Evolutionary conservation across 2,113 vertebrate genomes (phyloP).

Genomic region (Plotosus lineatus): DNA sequence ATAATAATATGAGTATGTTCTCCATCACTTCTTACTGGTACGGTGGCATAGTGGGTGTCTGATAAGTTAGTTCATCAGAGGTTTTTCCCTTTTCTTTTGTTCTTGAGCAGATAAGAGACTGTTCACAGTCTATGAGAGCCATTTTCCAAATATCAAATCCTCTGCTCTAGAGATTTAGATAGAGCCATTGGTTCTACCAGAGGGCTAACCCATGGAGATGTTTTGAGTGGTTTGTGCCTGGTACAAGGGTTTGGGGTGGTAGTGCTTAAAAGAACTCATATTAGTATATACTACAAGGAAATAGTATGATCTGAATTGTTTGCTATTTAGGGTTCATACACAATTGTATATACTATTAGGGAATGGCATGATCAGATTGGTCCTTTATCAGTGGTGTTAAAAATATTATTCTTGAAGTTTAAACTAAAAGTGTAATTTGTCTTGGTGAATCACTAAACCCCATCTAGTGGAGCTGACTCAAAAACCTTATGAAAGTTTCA

Average conservation of each 20-base stretch:
- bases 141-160: background rate
- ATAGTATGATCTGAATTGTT: too few relatives aligned
- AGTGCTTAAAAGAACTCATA: constrained; percentile 48
- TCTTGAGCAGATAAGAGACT: background rate
- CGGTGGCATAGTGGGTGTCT: background rate
- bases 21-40: background rate
- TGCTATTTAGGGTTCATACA: too few relatives aligned
- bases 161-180: background rate
- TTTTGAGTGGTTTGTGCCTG: too few relatives aligned
- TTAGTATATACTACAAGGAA: too few relatives aligned
- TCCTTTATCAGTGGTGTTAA: too few relatives aligned
- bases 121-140: background rate
- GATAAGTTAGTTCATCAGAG: background rate
- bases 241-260: constrained; percentile 27
- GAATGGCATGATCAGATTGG: too few relatives aligned
- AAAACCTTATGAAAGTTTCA: too few relatives aligned
- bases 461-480: too few relatives aligned
- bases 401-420: too few relatives aligned
- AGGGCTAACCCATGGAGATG: background rate
- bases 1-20: background rate
- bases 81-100: background rate
- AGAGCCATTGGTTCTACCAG: background rate
- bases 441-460: too few relatives aligned
- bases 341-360: too few relatives aligned
- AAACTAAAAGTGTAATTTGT: too few relatives aligned